These are phyloP conservation scores for Choristoneura rosaceana DNA, from an alignment of 2,888 invertebrate genomes.

Conservation along the genomic window DNA sequence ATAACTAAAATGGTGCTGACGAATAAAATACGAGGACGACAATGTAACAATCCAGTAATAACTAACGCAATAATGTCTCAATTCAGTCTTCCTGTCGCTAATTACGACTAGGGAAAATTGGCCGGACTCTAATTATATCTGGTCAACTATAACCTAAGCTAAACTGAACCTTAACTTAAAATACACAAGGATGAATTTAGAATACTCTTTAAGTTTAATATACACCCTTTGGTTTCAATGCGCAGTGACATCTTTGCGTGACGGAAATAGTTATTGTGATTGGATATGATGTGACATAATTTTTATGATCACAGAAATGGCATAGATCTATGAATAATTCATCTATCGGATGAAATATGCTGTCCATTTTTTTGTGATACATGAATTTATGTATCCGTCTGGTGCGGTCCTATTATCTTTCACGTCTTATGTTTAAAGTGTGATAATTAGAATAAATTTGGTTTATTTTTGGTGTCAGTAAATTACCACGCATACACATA, in stretches of 20 bases:
- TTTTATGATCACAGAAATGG: background rate
- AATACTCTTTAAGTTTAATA: background rate
- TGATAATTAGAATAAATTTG: too few relatives aligned
- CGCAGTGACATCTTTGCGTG: conserved; percentile 2
- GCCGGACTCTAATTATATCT: conserved; percentile 27
- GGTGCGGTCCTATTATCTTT: too few relatives aligned
- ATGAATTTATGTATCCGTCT: too few relatives aligned
- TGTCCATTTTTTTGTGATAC: too few relatives aligned
- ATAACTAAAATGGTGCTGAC: background rate
- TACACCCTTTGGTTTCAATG: background rate
- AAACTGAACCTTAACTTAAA: background rate
- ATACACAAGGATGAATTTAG: background rate
- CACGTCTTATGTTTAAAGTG: too few relatives aligned
- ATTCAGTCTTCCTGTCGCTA: conserved; percentile 48
- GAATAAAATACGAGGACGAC: background rate
- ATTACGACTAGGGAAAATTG: conserved; percentile 42
- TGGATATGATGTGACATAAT: background rate
- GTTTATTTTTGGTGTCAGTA: too few relatives aligned
- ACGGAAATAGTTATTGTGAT: conserved; percentile 5
- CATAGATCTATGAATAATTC: background rate
- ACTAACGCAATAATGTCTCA: conserved; percentile 47
- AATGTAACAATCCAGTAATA: conserved; percentile 29
- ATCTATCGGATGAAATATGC: background rate
- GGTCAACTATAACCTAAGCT: background rate
- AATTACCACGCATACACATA: background rate